These are phyloP conservation scores for Acronicta psi DNA, from an alignment of 2,888 invertebrate species.

Conservation along the genomic window DNA sequence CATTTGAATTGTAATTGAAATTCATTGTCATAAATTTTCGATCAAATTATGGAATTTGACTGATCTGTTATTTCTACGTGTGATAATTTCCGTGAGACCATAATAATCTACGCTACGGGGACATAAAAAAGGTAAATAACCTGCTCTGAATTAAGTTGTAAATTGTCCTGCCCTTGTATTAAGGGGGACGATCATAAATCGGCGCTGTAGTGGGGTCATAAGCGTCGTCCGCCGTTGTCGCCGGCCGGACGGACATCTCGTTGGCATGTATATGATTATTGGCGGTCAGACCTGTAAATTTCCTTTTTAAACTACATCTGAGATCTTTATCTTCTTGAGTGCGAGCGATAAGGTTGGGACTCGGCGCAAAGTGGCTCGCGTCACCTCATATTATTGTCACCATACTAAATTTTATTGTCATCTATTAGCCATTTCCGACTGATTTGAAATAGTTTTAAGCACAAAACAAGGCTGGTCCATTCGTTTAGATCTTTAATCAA, in stretches of 20 bases:
- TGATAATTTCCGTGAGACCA: constrained; percentile 45
- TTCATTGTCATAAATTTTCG: constrained; percentile 17
- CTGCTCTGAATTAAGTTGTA: constrained; percentile 84
- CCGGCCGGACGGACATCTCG: constrained; percentile 69
- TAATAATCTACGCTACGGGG: constrained; percentile 6
- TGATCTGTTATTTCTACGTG: constrained; percentile 4
- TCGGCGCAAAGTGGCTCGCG: constrained; percentile 59
- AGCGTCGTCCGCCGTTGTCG: constrained; percentile 73
- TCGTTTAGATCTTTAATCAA: constrained; percentile 74
- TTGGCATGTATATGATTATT: constrained; percentile 84
- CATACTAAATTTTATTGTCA: constrained; percentile 72
- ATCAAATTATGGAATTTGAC: constrained; percentile 33
- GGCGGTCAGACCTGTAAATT: constrained; percentile 80
- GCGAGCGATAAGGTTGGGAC: constrained; percentile 67
- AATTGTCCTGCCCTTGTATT: constrained; percentile 78
- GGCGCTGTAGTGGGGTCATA: constrained; percentile 79
- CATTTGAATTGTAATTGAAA: constrained; percentile 46
- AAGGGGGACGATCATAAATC: constrained; percentile 81
- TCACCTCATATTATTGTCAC: constrained; percentile 72
- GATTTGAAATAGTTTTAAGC: constrained; percentile 78
- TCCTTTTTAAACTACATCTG: constrained; percentile 76
- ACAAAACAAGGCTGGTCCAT: constrained; percentile 76
- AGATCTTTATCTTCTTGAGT: constrained; percentile 78
- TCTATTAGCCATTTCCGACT: constrained; percentile 76
- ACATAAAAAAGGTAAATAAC: constrained; percentile 61